Evolutionary conservation across 2,888 invertebrate species (phyloP).

Genomic region (Colletes collaris): DNA sequence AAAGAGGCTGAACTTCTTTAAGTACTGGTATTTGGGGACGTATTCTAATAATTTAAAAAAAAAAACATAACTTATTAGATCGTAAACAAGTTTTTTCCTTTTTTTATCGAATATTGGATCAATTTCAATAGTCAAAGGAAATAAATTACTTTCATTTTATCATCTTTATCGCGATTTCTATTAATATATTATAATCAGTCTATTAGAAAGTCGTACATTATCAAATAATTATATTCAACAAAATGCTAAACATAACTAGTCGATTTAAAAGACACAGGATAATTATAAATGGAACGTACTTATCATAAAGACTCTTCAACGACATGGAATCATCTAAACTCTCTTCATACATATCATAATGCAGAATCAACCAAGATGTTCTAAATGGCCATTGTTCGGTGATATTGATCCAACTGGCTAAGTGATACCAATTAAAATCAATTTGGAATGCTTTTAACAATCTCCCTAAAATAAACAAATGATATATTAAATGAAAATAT

Average conservation of each 20-base stretch:
- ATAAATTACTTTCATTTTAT: too few species aligned
- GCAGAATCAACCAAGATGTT: conserved; percentile 98
- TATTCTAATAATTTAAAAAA: conserved; percentile 85
- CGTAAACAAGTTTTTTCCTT: too few species aligned
- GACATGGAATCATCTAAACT: conserved; percentile 93
- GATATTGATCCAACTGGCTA: conserved; percentile 99
- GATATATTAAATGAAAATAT: not conserved
- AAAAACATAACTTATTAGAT: not conserved
- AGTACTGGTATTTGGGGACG: conserved; percentile 91
- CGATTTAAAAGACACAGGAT: not conserved
- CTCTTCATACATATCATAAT: conserved; percentile 95
- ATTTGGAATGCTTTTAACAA: conserved; percentile 99
- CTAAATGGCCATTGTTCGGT: conserved; percentile 99
- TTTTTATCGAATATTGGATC: too few species aligned
- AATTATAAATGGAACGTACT: conserved; percentile 85
- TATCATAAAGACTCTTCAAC: conserved; percentile 95
- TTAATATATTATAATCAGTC: too few species aligned
- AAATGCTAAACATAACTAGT: not conserved
- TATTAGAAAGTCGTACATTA: too few species aligned
- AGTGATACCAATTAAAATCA: conserved; percentile 99
- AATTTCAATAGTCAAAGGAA: too few species aligned
- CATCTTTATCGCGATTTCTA: too few species aligned
- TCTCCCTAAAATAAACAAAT: conserved; percentile 87
- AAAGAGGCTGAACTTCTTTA: conserved; percentile 93
- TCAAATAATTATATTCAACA: too few species aligned